Base-by-base conservation (phyloP, 2,888 invertebrate genomes). In the Acrobeloides nanus region DNA sequence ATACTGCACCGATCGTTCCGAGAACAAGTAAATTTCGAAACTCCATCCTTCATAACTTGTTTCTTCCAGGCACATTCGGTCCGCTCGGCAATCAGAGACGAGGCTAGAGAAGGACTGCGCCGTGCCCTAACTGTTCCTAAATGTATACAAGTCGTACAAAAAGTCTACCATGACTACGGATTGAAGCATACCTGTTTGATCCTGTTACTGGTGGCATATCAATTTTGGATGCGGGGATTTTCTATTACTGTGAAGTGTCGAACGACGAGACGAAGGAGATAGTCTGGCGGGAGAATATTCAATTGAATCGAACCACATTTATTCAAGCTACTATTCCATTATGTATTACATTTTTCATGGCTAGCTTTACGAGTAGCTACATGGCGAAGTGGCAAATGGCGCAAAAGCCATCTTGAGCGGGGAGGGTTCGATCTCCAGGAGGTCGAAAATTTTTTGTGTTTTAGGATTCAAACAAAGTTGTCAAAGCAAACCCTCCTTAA, bases 91-190 rank as follows among this genome's bases (percentile, higher is more conserved):
- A 48, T 48, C 26, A n/a, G n/a, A n/a, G n/a, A 37, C 6, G 41
- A 41, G 18, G 39, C 39, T 10, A 7, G 8, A 12, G 39, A 35
- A 39, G 10, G 15, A 8, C 8, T 39, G 10, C 49, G 27, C 6
- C 37, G 48, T 12, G 46, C 29, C 10, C 27, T 41, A 26, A 21
- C 20, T n/a, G 31, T 58, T 1, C 64, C 64, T 12, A 33, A 52
- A 55, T 64, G 64, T 64, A 35, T 61, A 21, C 40, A 48, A 27
- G 48, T 64, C 17, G 33, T 57, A 8, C 40, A 46, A 21, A 61
- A 60, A 50, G 50, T 66, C 20, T 66, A 64, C 32, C 61, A 64
- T 43, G 62, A 64, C 43, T 64, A 64, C 48, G 64, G 64, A 12
- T 48, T 65, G 17, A 65, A 65, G 48, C 65, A 65, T 46, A 43